These are phyloP conservation scores for Sylvilagus bachmani DNA, from an alignment of 2,113 vertebrate genomes.

Conservation along the genomic window DNA sequence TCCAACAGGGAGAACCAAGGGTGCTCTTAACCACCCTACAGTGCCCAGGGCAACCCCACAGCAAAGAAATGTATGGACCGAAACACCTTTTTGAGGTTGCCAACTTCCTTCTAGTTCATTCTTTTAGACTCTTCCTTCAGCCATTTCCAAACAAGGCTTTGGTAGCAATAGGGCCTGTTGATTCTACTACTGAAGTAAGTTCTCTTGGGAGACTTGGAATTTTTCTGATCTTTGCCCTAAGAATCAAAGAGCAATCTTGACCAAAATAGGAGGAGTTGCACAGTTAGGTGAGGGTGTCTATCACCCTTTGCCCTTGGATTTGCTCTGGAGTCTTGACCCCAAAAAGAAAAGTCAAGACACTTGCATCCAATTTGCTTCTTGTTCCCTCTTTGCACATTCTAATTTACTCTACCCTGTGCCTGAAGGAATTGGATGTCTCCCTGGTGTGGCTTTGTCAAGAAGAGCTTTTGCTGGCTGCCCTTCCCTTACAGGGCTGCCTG, in stretches of 20 bases:
- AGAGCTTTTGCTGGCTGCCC: neutral
- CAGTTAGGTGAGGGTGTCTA: neutral
- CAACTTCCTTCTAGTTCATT: neutral
- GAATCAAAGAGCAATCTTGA: neutral
- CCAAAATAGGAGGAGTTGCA: neutral
- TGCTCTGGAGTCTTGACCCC: slow-evolving; percentile 4
- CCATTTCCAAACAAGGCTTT: neutral
- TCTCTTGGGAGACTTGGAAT: neutral
- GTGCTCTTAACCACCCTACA: neutral
- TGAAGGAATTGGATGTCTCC: neutral
- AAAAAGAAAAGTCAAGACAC: neutral
- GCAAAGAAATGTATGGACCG: neutral
- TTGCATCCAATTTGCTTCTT: neutral
- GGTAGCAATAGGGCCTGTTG: neutral
- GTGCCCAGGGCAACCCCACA: neutral
- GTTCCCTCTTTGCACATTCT: neutral
- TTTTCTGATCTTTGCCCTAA: neutral
- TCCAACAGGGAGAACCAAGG: neutral
- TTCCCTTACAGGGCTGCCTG: neutral
- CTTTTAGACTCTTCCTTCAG: neutral
- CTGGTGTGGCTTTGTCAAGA: neutral
- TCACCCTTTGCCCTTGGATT: neutral
- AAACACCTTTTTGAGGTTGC: neutral
- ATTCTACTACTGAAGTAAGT: neutral
- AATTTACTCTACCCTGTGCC: neutral